Evolutionary conservation across 1,140 invertebrate species (phyloP).

Genomic region (Drosophila lowei): DNA sequence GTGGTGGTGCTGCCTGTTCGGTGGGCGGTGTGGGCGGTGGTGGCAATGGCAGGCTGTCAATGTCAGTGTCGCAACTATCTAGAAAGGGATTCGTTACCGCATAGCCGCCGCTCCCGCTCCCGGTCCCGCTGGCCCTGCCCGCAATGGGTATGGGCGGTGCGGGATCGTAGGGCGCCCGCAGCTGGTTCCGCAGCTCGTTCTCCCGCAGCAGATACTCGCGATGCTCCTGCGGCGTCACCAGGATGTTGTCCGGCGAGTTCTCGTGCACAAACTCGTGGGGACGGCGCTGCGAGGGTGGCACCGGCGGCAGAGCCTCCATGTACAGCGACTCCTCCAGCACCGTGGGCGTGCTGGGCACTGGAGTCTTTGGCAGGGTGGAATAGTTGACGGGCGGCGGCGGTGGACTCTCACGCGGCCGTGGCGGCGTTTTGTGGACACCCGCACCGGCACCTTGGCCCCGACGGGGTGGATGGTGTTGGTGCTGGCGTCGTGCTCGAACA

Average conservation of each 20-base stretch:
- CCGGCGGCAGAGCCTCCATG: constrained; percentile 69
- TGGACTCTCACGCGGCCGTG: constrained; percentile 67
- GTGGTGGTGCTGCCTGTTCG: constrained; percentile 27
- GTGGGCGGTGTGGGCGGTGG: constrained; percentile 70
- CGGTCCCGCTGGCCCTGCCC: constrained; percentile 6
- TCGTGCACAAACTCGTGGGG: constrained; percentile 75
- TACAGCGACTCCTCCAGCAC: constrained; percentile 59
- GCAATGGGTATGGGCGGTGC: constrained; percentile 71
- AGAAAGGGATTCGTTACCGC: constrained; percentile 82
- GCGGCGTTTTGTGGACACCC: constrained; percentile 31
- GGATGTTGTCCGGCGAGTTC: constrained; percentile 78
- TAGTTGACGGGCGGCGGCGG: constrained; percentile 80
- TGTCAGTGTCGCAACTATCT: constrained; percentile 75
- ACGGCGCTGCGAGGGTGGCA: constrained; percentile 59
- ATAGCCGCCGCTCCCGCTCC: constrained; percentile 29
- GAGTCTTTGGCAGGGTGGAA: constrained; percentile 62
- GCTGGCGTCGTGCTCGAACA: constrained; percentile 77
- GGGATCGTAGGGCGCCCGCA: constrained; percentile 67
- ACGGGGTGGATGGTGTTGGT: constrained; percentile 77
- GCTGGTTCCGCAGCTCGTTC: constrained; percentile 79
- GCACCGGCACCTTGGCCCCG: constrained; percentile 58
- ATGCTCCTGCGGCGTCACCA: constrained; percentile 78
- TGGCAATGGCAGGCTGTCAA: constrained; percentile 77
- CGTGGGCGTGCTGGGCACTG: constrained; percentile 18
- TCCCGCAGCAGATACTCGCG: constrained; percentile 77